Evolutionary conservation across 2,113 vertebrate species (phyloP).

Genomic region (Corythoichthys intestinalis): DNA sequence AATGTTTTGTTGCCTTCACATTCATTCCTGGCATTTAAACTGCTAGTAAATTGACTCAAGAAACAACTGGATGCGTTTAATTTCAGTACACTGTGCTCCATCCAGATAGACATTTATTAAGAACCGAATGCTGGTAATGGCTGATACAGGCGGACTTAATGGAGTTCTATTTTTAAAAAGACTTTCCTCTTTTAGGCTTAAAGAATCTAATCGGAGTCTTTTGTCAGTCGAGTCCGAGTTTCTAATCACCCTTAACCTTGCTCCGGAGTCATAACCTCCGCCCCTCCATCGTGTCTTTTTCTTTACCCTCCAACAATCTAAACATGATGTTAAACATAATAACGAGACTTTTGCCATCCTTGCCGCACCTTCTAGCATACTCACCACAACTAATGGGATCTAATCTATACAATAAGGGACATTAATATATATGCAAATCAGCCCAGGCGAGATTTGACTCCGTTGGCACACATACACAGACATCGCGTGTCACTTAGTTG

Average conservation of each 20-base stretch:
- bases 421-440: conserved; percentile 83
- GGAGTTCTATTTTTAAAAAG: conserved; percentile 30
- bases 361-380: conserved; percentile 72
- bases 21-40: background rate
- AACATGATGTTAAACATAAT: conserved; percentile 65
- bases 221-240: conserved; percentile 52
- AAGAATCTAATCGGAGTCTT: conserved; percentile 54
- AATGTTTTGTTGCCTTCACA: background rate
- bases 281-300: conserved; percentile 17
- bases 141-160: conserved; percentile 41
- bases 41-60: background rate
- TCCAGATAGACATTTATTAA: conserved; percentile 45
- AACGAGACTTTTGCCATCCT: conserved; percentile 65
- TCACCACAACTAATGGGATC: conserved; percentile 80
- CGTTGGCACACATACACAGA: conserved; percentile 29
- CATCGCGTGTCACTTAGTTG: conserved; percentile 53
- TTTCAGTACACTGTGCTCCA: conserved; percentile 28
- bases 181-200: conserved; percentile 28
- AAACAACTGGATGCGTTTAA: conserved; percentile 22
- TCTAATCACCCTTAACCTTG: conserved; percentile 64
- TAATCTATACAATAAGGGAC: conserved; percentile 79
- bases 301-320: conserved; percentile 58
- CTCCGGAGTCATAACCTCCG: conserved; percentile 42
- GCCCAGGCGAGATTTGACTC: conserved; percentile 47
- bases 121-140: conserved; percentile 47